Base-by-base conservation (phyloP, 2,888 invertebrate species). In the Parthenolecanium corni region DNA sequence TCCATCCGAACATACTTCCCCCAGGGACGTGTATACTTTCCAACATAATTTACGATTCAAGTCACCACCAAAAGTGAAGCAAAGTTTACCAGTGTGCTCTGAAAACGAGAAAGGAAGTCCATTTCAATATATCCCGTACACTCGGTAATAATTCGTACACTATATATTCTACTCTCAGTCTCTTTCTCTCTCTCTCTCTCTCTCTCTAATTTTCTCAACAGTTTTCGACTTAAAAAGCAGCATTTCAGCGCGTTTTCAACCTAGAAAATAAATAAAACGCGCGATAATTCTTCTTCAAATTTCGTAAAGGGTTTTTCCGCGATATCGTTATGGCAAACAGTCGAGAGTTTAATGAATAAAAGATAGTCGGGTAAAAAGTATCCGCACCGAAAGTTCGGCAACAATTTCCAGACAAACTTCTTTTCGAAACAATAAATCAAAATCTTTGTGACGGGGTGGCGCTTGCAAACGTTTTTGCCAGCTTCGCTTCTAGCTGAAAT, bases 201-300 rank as follows among this genome's bases (percentile, higher is more conserved):
- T n/a, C n/a, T n/a, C n/a, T n/a, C n/a, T n/a, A n/a, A n/a, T n/a
- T 31, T 31, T 31, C 31, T 31, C 31, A n/a, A 6, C 9, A 31
- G 31, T 31, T 31, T 31, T 9, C 9, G 31, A 31, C 31, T 31
- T 31, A 31, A 9, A 42, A 18, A 18, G 14, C 16, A 16, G 38
- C 38, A 11, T 42, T 42, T 42, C 44, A 42, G 6, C 44, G 44
- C n/a, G 44, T 31, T 31, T 31, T 31, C 31, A 31, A 42, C 16
- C 4, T 9, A 42, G 56, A 21, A 42, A 44, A 54, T 23, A 56
- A 25, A 42, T 24, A 56, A 42, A 42, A 42, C 31, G 46, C 44
- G 57, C 47, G 57, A 57, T 57, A 57, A 57, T 57, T 57, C 57
- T 57, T 57, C 44, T 57, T 57, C 57, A 57, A 57, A 44, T 57